Conservation (phyloP, 2,113 vertebrate species). For the Aepyceros melampus region DNA sequence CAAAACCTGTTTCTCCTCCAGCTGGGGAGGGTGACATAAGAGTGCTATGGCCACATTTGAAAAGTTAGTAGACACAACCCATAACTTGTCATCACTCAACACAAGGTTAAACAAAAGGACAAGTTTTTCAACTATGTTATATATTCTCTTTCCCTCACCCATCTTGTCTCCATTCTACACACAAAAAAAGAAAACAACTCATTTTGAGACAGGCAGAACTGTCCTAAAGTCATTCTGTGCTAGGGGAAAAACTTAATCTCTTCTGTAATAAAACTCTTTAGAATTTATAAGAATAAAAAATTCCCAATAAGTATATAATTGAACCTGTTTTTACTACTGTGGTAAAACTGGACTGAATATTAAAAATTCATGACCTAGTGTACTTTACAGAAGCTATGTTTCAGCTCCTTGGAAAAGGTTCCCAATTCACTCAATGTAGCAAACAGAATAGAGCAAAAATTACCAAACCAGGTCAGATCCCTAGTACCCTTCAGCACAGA, state of each 20-base stretch:
- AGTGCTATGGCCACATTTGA: neutral
- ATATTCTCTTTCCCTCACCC: neutral
- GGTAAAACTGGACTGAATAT: constrained; percentile 43
- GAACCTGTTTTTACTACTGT: constrained; percentile 11
- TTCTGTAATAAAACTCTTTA: constrained; percentile 39
- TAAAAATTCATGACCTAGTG: constrained; percentile 31
- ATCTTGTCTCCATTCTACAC: neutral
- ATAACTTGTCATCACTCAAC: neutral
- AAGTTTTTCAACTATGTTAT: neutral
- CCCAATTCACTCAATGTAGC: constrained; percentile 42
- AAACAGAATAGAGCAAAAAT: constrained; percentile 57
- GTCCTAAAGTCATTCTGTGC: neutral
- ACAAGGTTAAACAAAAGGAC: neutral
- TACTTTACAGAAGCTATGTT: neutral
- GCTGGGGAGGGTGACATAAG: neutral
- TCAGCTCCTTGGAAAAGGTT: neutral
- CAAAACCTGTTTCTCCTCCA: neutral
- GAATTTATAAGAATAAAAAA: constrained; percentile 62
- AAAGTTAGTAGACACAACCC: neutral
- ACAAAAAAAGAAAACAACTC: neutral
- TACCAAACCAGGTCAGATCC: constrained; percentile 56
- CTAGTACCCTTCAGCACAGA: constrained; percentile 6
- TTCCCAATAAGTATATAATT: constrained; percentile 38
- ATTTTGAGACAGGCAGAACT: constrained; percentile 24
- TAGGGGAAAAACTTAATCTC: neutral